Evolutionary conservation across 2,797 vertebrate genomes (phyloP).

Genomic region (Sphenopsis melanotis): DNA sequence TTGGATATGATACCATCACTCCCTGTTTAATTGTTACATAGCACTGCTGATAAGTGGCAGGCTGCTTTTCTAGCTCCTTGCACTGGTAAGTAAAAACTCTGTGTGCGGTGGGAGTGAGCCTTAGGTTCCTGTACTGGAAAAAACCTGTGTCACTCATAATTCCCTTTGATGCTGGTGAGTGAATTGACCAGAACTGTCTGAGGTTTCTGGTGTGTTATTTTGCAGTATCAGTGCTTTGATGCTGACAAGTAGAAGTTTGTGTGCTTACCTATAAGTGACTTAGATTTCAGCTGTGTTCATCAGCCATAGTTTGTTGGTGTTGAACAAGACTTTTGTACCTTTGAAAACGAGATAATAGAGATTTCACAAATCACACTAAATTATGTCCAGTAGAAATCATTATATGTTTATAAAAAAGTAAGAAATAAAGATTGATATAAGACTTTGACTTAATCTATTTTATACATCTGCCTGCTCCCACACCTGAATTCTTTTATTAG

Average conservation of each 20-base stretch:
- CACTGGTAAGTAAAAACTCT: background rate
- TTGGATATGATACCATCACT: background rate
- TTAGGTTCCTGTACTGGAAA: background rate
- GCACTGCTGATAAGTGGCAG: background rate
- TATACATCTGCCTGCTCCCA: background rate
- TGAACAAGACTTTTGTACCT: background rate
- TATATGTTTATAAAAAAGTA: background rate
- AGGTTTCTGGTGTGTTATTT: background rate
- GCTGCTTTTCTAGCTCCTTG: background rate
- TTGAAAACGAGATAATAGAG: background rate
- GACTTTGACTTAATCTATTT: background rate
- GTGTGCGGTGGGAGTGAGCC: background rate
- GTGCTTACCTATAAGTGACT: background rate
- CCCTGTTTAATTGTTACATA: background rate
- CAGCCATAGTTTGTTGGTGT: background rate
- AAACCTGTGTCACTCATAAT: background rate
- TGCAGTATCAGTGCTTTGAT: background rate
- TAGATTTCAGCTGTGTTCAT: background rate
- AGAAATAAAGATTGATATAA: background rate
- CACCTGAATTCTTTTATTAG: background rate
- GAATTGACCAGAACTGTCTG: background rate
- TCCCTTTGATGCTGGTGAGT: background rate
- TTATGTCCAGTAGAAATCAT: background rate
- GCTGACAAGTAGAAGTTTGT: background rate
- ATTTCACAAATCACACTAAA: background rate